Percentiles rank a stretch among this genome's conserved stretches.
Evolutionary conservation across 2,797 vertebrate species (phyloP).

Genomic region (Micromesistius poutassou): DNA sequence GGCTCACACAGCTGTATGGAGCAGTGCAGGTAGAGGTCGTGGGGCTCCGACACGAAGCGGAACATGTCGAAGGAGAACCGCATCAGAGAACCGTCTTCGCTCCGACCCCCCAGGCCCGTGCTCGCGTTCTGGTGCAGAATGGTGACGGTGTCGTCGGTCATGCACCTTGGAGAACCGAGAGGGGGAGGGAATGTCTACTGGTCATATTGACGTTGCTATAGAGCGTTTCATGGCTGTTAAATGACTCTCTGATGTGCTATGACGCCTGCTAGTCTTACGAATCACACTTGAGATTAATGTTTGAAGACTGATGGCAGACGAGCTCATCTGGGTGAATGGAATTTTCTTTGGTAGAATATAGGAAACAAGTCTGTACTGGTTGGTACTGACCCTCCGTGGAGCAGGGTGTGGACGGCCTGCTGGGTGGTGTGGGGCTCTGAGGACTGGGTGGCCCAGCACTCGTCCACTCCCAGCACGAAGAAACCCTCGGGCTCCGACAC

Average conservation of each 20-base stretch:
- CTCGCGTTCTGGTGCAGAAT: conserved; percentile 42
- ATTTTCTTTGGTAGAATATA: too few species aligned
- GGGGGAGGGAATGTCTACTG: neutral
- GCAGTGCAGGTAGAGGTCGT: conserved; percentile 74
- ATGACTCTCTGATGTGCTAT: too few species aligned
- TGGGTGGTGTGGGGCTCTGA: conserved; percentile 40
- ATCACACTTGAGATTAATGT: too few species aligned
- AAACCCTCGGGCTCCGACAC: conserved; percentile 61
- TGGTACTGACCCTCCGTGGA: conserved; percentile 60
- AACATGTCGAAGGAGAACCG: conserved; percentile 76
- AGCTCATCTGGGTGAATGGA: too few species aligned
- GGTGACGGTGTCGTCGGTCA: conserved; percentile 55
- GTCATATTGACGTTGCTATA: neutral
- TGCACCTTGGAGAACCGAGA: conserved; percentile 59
- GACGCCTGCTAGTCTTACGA: too few species aligned
- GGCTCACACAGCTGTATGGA: conserved; percentile 68
- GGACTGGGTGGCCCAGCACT: conserved; percentile 72
- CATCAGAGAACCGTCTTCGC: conserved; percentile 53
- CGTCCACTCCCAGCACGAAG: conserved; percentile 65
- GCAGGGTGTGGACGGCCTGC: conserved; percentile 53
- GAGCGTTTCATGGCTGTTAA: neutral
- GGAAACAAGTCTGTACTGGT: neutral
- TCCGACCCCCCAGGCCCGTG: conserved; percentile 16
- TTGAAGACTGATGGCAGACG: too few species aligned
- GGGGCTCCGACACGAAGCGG: conserved; percentile 56